Percentiles rank a stretch among this genome's conserved stretches.
phyloP scores from a whole-genome alignment of 2,113 vertebrate genomes.

The Macaca nemestrina region DNA sequence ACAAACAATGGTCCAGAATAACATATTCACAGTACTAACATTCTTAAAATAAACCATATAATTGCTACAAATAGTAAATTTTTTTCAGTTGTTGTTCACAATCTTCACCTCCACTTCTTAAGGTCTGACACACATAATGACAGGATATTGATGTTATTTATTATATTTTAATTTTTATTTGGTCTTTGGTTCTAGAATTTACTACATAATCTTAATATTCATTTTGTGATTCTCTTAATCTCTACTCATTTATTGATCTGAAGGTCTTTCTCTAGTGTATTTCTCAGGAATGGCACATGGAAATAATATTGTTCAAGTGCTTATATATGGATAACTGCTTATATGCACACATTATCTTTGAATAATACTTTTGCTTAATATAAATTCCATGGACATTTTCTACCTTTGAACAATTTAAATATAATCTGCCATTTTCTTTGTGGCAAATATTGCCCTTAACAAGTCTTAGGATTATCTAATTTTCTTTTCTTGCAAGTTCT shows the following conservation, averaged over 20 bases:
- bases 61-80: not conserved
- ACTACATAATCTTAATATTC: not conserved
- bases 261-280: not conserved
- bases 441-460: not conserved
- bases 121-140: not conserved
- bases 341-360: not conserved
- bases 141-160: not conserved
- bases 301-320: not conserved
- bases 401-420: not conserved
- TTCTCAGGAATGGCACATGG: not conserved
- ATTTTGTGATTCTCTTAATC: not conserved
- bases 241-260: not conserved
- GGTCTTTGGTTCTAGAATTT: not conserved
- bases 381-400: not conserved
- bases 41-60: not conserved
- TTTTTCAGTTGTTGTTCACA: not conserved
- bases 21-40: not conserved
- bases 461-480: not conserved
- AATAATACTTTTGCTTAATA: not conserved
- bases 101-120: not conserved
- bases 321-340: not conserved
- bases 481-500: not conserved
- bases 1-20: not conserved
- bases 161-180: not conserved
- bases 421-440: not conserved